Percentiles rank a stretch among this genome's conserved stretches.
These are phyloP conservation scores for Felis catus DNA, from an alignment of 2,113 vertebrate species.

Conservation along the genomic window DNA sequence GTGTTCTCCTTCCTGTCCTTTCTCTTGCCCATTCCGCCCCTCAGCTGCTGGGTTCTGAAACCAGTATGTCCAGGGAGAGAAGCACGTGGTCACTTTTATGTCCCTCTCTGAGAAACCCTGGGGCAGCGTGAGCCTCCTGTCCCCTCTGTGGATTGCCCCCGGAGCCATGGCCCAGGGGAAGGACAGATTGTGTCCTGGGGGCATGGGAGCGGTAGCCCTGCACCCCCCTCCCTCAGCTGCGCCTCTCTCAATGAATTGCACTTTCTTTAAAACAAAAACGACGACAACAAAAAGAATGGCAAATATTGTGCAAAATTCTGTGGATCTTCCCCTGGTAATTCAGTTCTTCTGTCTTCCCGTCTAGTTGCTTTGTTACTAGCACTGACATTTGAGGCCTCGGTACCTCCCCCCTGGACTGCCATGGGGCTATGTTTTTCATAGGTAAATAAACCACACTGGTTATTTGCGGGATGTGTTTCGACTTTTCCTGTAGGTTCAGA, in stretches of 20 bases:
- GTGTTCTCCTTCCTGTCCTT: neutral
- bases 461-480: neutral
- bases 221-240: neutral
- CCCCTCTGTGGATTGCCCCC: neutral
- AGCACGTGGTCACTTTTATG: conserved; percentile 61
- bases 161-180: neutral
- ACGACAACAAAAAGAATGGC: neutral
- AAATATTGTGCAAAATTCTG: neutral
- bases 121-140: neutral
- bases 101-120: conserved; percentile 22
- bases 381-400: neutral
- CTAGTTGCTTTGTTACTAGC: neutral
- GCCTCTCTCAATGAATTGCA: conserved; percentile 60
- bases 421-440: neutral
- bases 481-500: neutral
- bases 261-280: neutral
- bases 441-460: neutral
- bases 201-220: neutral
- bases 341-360: neutral
- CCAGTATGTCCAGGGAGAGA: neutral
- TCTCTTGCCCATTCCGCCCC: neutral
- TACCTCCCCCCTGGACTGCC: neutral
- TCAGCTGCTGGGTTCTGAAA: neutral
- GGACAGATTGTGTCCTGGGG: conserved; percentile 1
- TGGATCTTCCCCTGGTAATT: too few species aligned